These are phyloP conservation scores for Gracilinanus agilis DNA, from an alignment of 2,113 vertebrate species.

Conservation along the genomic window DNA sequence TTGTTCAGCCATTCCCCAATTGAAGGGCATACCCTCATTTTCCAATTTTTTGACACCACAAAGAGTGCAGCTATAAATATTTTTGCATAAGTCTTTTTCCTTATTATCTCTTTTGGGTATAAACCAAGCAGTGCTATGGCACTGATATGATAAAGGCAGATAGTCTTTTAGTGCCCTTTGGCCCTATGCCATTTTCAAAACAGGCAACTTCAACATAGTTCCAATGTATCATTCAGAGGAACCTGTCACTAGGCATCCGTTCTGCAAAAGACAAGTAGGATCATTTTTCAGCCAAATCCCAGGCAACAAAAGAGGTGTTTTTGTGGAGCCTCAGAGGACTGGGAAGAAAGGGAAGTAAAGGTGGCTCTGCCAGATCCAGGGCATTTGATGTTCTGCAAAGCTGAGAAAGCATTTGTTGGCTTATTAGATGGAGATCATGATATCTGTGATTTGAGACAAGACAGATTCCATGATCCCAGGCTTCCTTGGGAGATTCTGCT, in stretches of 20 bases:
- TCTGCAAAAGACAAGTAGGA: conserved; percentile 4
- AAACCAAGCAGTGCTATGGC: no score
- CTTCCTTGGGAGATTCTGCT: background rate
- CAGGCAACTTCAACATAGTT: background rate
- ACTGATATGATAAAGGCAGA: no score
- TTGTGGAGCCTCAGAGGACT: background rate
- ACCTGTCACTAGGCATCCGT: background rate
- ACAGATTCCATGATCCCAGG: background rate
- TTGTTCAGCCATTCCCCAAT: no score
- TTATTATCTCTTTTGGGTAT: no score
- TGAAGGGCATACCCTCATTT: no score
- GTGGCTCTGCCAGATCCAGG: background rate
- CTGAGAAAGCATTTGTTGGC: background rate
- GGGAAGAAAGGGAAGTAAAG: conserved; percentile 9
- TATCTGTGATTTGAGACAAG: background rate
- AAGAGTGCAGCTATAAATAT: no score
- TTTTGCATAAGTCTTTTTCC: no score
- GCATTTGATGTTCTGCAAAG: background rate
- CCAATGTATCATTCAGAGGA: background rate
- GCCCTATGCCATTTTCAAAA: background rate
- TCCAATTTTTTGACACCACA: no score
- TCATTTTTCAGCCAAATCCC: conserved; percentile 28
- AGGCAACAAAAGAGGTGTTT: background rate
- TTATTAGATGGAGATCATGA: background rate
- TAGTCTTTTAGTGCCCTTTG: no score